Evolutionary conservation across 2,888 invertebrate genomes (phyloP).

Genomic region (Notodonta dromedarius): DNA sequence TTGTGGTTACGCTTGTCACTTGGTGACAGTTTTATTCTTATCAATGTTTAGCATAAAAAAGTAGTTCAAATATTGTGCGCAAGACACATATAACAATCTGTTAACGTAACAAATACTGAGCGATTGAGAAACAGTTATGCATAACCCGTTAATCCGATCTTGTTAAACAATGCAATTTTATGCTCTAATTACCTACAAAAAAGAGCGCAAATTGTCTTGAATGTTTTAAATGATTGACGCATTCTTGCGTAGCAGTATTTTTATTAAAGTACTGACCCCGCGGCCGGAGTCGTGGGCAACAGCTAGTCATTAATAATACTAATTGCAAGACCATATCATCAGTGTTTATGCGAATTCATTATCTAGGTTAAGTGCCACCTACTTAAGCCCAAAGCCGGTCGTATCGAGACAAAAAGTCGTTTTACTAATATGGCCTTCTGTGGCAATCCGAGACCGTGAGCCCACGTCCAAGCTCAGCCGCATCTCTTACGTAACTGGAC

Average conservation of each 20-base stretch:
- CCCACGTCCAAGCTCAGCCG: conserved; percentile 45
- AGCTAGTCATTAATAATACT: too few species aligned
- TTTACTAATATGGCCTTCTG: conserved; percentile 33
- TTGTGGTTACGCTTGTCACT: too few species aligned
- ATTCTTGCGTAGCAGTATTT: not conserved
- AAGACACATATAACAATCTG: conserved; percentile 1
- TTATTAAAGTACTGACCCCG: too few species aligned
- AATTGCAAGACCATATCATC: not conserved
- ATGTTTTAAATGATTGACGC: not conserved
- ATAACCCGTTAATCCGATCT: conserved; percentile 1
- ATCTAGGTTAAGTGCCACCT: conserved; percentile 38
- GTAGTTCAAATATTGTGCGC: not conserved
- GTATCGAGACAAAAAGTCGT: conserved; percentile 25
- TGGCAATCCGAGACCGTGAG: conserved; percentile 23
- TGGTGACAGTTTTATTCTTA: too few species aligned
- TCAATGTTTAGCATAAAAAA: not conserved
- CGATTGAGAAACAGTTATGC: not conserved
- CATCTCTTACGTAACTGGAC: conserved; percentile 45
- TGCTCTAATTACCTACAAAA: not conserved
- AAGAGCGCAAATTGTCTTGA: not conserved
- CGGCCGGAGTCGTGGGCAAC: too few species aligned
- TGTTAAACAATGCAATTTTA: not conserved
- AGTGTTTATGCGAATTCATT: conserved; percentile 18
- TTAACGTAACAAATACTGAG: not conserved
- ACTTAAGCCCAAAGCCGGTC: conserved; percentile 23